A percentile compares a stretch with the other conserved stretches of the same genome.
Evolutionary conservation across 2,797 vertebrate genomes (phyloP).

Genomic region (Myotis myotis): DNA sequence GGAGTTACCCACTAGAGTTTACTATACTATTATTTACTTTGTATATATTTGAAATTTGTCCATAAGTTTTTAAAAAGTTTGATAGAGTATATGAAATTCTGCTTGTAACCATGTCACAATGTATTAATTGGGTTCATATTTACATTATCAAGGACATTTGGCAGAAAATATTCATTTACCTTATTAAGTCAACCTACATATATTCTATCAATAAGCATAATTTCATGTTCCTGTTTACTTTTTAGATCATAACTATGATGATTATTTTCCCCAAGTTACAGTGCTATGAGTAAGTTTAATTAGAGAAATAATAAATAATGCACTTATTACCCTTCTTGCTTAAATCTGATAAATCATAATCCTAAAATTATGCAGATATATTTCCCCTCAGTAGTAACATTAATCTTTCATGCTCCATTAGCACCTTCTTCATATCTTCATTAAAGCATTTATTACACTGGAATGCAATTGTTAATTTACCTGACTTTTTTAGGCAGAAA

Average conservation of each 20-base stretch:
- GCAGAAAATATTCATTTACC: constrained; percentile 15
- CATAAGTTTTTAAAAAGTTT: background rate
- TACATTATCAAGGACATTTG: constrained; percentile 37
- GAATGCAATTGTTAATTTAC: constrained; percentile 11
- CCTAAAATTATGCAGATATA: constrained; percentile 27
- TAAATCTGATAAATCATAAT: constrained; percentile 9
- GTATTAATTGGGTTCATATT: constrained; percentile 45
- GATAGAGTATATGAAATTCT: background rate
- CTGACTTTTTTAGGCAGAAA: constrained; percentile 48
- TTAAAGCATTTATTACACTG: constrained; percentile 23
- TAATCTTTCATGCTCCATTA: background rate
- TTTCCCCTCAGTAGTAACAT: background rate
- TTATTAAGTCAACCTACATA: constrained; percentile 18
- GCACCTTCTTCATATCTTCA: background rate
- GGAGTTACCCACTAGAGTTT: background rate
- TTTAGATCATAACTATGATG: constrained; percentile 42
- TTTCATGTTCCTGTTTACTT: constrained; percentile 43
- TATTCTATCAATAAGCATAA: constrained; percentile 16
- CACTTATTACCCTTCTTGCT: background rate
- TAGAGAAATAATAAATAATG: constrained; percentile 28
- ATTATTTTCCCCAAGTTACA: constrained; percentile 3
- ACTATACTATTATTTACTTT: constrained; percentile 30
- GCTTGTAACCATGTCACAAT: background rate
- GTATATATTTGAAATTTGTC: constrained; percentile 39
- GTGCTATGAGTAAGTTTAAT: constrained; percentile 20